Conservation (phyloP, 2,797 vertebrate genomes). For the Cyclopterus lumpus region DNA sequence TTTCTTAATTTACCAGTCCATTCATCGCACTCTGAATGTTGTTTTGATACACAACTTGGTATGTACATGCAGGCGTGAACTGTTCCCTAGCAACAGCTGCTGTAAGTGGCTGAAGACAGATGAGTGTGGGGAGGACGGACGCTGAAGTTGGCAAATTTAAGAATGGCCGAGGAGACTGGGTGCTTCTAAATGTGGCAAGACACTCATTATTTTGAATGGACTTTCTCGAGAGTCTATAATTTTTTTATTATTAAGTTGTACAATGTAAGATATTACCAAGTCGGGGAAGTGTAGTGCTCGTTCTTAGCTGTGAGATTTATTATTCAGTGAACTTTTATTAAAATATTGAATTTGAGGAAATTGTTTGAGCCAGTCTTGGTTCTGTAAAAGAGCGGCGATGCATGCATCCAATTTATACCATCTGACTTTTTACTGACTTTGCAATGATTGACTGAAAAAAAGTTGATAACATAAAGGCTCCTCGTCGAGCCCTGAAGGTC, state of each 20-base stretch:
- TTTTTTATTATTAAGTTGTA: constrained; percentile 19
- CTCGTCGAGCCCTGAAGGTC: not conserved
- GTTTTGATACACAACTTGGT: constrained; percentile 48
- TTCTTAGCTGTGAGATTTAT: not conserved
- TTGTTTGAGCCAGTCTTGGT: constrained; percentile 1
- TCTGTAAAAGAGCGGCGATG: not conserved
- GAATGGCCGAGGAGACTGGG: constrained; percentile 27
- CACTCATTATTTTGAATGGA: constrained; percentile 30
- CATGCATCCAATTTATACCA: constrained; percentile 2
- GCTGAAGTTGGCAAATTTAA: constrained; percentile 42
- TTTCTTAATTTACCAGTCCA: constrained; percentile 34
- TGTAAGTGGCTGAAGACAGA: constrained; percentile 58
- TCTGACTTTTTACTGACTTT: constrained; percentile 11
- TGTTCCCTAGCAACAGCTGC: constrained; percentile 74
- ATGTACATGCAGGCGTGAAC: constrained; percentile 38
- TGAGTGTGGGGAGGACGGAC: constrained; percentile 40
- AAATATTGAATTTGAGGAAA: not conserved
- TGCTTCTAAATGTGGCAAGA: constrained; percentile 27
- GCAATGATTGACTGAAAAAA: not conserved
- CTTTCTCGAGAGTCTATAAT: not conserved
- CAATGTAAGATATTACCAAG: not conserved
- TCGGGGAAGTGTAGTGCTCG: constrained; percentile 9
- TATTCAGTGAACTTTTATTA: not conserved
- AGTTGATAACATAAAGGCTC: not conserved
- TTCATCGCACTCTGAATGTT: constrained; percentile 40